Evolutionary conservation across 2,888 invertebrate genomes (phyloP).

Genomic region (Diarsia brunnea): DNA sequence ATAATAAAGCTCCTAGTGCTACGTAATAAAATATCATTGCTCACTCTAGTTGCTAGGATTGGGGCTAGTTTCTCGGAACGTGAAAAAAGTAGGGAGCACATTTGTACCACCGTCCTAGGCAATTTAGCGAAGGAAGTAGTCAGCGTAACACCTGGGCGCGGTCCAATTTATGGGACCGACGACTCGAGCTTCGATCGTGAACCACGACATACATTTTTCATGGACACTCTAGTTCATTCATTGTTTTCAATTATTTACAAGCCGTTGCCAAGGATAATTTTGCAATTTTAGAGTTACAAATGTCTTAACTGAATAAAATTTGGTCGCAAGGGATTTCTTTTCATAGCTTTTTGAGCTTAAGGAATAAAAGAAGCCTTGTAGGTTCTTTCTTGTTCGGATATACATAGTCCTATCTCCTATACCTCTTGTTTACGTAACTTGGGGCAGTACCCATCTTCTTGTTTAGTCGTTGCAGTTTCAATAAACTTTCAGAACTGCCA

Average conservation of each 20-base stretch:
- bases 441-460: background rate
- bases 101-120: slow-evolving; percentile 48
- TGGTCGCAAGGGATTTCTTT: background rate
- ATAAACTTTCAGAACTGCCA: slow-evolving; percentile 21
- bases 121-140: slow-evolving; percentile 69
- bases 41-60: slow-evolving; percentile 46
- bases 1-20: slow-evolving; percentile 25
- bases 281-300: slow-evolving; percentile 37
- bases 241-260: slow-evolving; percentile 58
- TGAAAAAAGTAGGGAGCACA: slow-evolving; percentile 49
- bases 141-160: slow-evolving; percentile 75
- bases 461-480: background rate
- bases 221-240: slow-evolving; percentile 53
- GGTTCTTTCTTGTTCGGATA: background rate
- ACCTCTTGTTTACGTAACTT: background rate
- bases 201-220: slow-evolving; percentile 61
- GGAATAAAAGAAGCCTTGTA: background rate
- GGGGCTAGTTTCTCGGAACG: slow-evolving; percentile 42
- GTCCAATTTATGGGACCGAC: slow-evolving; percentile 75
- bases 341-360: background rate
- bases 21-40: slow-evolving; percentile 48
- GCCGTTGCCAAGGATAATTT: slow-evolving; percentile 46
- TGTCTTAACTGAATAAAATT: slow-evolving; percentile 18
- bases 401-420: background rate
- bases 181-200: slow-evolving; percentile 70